Conservation (phyloP, 2,113 vertebrate species). For the Eidolon helvum region DNA sequence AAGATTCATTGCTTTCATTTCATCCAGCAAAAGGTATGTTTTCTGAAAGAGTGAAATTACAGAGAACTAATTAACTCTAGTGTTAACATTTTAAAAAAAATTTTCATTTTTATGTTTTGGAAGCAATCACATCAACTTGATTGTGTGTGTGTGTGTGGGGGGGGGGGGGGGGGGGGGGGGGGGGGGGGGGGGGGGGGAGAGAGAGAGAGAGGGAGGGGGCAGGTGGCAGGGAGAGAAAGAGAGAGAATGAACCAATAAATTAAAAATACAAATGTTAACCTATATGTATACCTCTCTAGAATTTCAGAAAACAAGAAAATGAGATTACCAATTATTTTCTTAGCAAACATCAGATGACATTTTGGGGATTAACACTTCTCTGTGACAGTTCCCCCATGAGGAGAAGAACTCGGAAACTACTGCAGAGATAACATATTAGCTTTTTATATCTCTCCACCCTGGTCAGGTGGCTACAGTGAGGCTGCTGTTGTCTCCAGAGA, state of each 20-base stretch:
- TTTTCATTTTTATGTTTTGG: not conserved
- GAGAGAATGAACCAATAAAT: not conserved
- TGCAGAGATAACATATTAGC: conserved; percentile 69
- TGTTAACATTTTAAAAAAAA: not conserved
- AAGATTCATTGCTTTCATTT: conserved; percentile 50
- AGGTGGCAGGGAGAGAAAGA: too few species aligned
- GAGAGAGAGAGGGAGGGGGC: too few species aligned
- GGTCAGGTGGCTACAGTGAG: conserved; percentile 78
- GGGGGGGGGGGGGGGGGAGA: too few species aligned
- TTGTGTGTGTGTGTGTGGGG: not conserved
- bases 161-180: too few species aligned
- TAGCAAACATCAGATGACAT: conserved; percentile 37
- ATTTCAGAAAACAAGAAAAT: conserved; percentile 28
- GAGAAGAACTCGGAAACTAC: conserved; percentile 51
- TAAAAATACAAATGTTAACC: not conserved
- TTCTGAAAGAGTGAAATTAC: conserved; percentile 44
- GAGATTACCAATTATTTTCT: conserved; percentile 6
- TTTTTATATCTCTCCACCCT: conserved; percentile 75
- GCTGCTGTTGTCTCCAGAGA: conserved; percentile 77
- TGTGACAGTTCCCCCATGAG: conserved; percentile 43
- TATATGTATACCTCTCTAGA: not conserved
- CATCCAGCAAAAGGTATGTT: conserved; percentile 27
- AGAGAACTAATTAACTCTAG: conserved; percentile 51
- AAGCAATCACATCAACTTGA: conserved; percentile 14
- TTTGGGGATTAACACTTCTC: conserved; percentile 53